These are phyloP conservation scores for Megalonaias nervosa DNA, from an alignment of 1,140 invertebrate genomes.

Conservation along the genomic window DNA sequence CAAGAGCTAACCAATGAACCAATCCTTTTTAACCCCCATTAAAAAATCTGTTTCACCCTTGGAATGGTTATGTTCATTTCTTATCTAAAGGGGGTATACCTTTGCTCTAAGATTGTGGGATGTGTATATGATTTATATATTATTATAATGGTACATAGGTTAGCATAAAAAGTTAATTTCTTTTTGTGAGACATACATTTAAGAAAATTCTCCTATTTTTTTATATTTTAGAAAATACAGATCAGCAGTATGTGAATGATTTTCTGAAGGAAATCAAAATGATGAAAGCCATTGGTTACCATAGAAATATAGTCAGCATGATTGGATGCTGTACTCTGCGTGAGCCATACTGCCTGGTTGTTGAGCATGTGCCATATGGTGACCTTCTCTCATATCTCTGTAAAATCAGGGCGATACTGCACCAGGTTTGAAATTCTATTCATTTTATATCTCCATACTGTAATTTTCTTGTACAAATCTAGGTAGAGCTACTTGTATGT, in stretches of 20 bases:
- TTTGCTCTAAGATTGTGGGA: no score
- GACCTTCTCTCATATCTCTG: conserved; percentile 71
- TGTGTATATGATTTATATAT: no score
- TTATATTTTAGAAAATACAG: conserved; percentile 66
- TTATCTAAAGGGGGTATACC: no score
- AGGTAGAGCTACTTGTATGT: no score
- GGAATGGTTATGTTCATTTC: no score
- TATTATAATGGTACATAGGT: no score
- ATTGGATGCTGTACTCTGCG: conserved; percentile 82
- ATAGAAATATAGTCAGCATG: conserved; percentile 84
- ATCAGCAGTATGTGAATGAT: conserved; percentile 65
- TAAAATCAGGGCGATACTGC: conserved; percentile 59
- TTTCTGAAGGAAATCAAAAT: conserved; percentile 85
- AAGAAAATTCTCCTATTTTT: conserved; percentile 6
- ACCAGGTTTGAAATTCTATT: conserved; percentile 47
- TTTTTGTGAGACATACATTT: no score
- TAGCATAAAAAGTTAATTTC: no score
- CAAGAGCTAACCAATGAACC: no score
- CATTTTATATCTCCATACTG: neutral
- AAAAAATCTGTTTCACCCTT: no score
- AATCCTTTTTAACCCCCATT: no score
- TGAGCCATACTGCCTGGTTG: conserved; percentile 72
- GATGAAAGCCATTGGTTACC: conserved; percentile 83
- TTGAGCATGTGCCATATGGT: conserved; percentile 72
- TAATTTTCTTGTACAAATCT: neutral